phyloP scores from a whole-genome alignment of 2,888 invertebrate species.

The Drosophila subsilvestris region DNA sequence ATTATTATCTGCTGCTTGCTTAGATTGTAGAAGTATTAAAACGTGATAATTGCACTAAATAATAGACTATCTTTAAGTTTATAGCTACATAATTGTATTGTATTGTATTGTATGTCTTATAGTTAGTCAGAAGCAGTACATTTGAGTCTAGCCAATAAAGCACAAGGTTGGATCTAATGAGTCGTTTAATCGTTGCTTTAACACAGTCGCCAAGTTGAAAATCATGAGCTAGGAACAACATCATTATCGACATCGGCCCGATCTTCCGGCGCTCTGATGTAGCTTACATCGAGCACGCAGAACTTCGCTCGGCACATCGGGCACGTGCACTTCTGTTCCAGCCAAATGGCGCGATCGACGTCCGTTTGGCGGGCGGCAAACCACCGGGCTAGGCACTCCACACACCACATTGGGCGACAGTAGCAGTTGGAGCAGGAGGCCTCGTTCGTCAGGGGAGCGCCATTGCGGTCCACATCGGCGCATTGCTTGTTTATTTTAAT shows the following conservation, averaged over 20 bases:
- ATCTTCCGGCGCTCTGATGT: slow-evolving; percentile 54
- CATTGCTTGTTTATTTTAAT: slow-evolving; percentile 92
- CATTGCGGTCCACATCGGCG: slow-evolving; percentile 84
- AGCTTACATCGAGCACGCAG: slow-evolving; percentile 93
- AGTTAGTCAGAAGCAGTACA: slow-evolving; percentile 48
- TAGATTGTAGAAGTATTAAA: slow-evolving; percentile 77
- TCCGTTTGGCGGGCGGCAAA: slow-evolving; percentile 93
- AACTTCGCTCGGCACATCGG: slow-evolving; percentile 94
- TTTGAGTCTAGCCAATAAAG: slow-evolving; percentile 65
- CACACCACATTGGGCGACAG: slow-evolving; percentile 96
- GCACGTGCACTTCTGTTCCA: slow-evolving; percentile 92
- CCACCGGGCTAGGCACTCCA: slow-evolving; percentile 93
- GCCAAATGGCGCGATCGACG: slow-evolving; percentile 89
- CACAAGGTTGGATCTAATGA: slow-evolving; percentile 48
- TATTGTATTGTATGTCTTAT: slow-evolving; percentile 44
- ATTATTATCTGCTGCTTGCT: slow-evolving; percentile 62
- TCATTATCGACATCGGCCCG: slow-evolving; percentile 18
- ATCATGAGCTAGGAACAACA: slow-evolving; percentile 52
- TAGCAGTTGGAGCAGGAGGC: slow-evolving; percentile 86
- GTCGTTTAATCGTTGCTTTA: slow-evolving; percentile 32
- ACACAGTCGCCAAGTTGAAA: slow-evolving; percentile 14
- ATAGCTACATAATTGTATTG: slow-evolving; percentile 40
- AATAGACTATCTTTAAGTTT: slow-evolving; percentile 58
- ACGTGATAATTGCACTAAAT: slow-evolving; percentile 75
- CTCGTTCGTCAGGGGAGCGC: slow-evolving; percentile 79